phyloP scores from a whole-genome alignment of 1,140 invertebrate species.

The Meloidogyne floridensis region DNA sequence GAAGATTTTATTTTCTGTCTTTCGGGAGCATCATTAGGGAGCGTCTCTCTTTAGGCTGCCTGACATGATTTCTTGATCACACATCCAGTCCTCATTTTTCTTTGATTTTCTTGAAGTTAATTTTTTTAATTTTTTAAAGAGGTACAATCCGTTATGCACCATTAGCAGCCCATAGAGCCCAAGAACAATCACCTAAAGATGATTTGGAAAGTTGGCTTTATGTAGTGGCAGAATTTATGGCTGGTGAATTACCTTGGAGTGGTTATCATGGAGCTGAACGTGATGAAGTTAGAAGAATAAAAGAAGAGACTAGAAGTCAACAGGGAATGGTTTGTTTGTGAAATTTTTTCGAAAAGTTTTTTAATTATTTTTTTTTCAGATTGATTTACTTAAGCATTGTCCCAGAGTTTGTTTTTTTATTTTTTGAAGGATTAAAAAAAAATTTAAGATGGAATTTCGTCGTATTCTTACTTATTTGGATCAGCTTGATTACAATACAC shows the following conservation, averaged over 20 bases:
- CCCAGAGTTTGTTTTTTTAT: constrained; percentile 29
- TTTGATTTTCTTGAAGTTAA: not conserved
- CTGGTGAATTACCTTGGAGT: constrained; percentile 44
- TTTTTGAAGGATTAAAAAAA: not conserved
- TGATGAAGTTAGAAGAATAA: constrained; percentile 38
- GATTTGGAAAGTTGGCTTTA: constrained; percentile 52
- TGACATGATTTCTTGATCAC: too few species aligned
- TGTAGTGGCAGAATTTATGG: constrained; percentile 41
- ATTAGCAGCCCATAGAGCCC: constrained; percentile 38
- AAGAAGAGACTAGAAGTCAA: constrained; percentile 36
- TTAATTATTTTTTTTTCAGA: not conserved
- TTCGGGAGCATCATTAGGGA: too few species aligned
- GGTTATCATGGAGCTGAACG: constrained; percentile 28
- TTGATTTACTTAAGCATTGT: constrained; percentile 40
- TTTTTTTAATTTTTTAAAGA: constrained; percentile 37
- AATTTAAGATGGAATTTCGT: constrained; percentile 35
- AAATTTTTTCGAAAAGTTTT: not conserved
- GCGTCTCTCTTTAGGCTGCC: too few species aligned
- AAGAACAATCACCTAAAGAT: constrained; percentile 51
- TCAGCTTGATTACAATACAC: constrained; percentile 30
- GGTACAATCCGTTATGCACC: constrained; percentile 52
- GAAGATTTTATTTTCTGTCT: too few species aligned
- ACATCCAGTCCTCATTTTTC: too few species aligned
- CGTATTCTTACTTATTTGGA: constrained; percentile 40
- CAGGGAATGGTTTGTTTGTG: constrained; percentile 25